These are phyloP conservation scores for Trinectes maculatus DNA, from an alignment of 2,113 vertebrate genomes.

Conservation along the genomic window DNA sequence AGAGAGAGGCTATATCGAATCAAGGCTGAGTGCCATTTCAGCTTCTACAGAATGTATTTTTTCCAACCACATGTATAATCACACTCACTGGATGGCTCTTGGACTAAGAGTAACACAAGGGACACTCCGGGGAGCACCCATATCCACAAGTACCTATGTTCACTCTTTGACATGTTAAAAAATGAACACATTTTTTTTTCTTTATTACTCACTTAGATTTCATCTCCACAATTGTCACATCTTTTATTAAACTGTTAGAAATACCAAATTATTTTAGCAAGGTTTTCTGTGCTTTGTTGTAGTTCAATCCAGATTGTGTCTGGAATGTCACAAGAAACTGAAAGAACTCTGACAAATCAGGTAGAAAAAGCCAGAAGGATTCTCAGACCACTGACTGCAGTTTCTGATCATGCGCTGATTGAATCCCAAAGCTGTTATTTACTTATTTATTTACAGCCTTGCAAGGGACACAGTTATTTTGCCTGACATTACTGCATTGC, in stretches of 20 bases:
- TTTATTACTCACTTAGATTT: not conserved
- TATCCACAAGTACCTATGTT: not conserved
- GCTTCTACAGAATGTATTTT: slow-evolving; percentile 53
- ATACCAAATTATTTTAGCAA: too few species aligned
- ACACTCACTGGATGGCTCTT: slow-evolving; percentile 9
- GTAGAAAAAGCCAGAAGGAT: not conserved
- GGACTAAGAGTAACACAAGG: slow-evolving; percentile 39
- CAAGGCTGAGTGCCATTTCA: slow-evolving; percentile 63
- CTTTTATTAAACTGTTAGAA: not conserved
- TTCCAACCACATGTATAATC: slow-evolving; percentile 26
- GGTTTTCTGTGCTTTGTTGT: not conserved
- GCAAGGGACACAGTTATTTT: slow-evolving; percentile 7
- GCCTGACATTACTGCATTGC: slow-evolving; percentile 4
- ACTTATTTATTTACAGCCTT: not conserved
- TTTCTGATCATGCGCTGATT: slow-evolving; percentile 4
- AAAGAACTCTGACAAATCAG: not conserved
- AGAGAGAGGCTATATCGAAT: slow-evolving; percentile 58
- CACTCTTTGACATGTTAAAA: not conserved
- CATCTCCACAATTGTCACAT: not conserved
- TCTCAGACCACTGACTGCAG: not conserved
- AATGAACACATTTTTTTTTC: not conserved
- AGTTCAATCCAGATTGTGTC: not conserved
- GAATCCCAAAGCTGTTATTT: slow-evolving; percentile 1
- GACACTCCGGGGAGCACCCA: not conserved
- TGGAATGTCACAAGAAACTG: not conserved